phyloP scores from a whole-genome alignment of 2,113 vertebrate species.

The Leptodactylus fuscus region DNA sequence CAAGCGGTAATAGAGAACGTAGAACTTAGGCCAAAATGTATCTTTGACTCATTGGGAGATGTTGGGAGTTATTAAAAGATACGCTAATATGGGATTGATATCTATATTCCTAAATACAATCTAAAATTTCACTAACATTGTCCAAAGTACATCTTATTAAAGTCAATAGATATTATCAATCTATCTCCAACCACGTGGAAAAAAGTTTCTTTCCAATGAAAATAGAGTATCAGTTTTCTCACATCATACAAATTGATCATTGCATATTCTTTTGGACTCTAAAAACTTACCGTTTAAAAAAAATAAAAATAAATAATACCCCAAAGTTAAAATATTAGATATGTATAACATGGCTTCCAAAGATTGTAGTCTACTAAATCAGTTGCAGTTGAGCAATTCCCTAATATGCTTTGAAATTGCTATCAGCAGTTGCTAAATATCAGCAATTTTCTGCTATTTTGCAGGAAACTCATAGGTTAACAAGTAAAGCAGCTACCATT shows the following conservation, averaged over 20 bases:
- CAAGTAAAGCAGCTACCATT: no score
- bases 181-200: slow-evolving; percentile 7
- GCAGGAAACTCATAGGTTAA: no score
- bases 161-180: slow-evolving; percentile 21
- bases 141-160: slow-evolving; percentile 24
- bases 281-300: background rate
- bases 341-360: no score
- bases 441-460: no score
- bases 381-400: no score
- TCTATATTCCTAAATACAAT: background rate
- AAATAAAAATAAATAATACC: no score
- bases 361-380: no score
- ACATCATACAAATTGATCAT: background rate
- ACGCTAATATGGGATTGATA: slow-evolving; percentile 1
- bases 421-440: no score
- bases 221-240: slow-evolving; percentile 17
- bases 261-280: background rate
- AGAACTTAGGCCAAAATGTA: background rate
- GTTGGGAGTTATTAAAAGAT: slow-evolving; percentile 2
- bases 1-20: background rate
- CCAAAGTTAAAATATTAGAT: no score
- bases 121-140: slow-evolving; percentile 9
- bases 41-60: slow-evolving; percentile 8
- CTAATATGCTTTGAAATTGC: no score
- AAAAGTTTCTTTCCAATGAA: background rate